These are phyloP conservation scores for Ecdyonurus torrentis DNA, from an alignment of 2,888 invertebrate genomes.

Conservation along the genomic window DNA sequence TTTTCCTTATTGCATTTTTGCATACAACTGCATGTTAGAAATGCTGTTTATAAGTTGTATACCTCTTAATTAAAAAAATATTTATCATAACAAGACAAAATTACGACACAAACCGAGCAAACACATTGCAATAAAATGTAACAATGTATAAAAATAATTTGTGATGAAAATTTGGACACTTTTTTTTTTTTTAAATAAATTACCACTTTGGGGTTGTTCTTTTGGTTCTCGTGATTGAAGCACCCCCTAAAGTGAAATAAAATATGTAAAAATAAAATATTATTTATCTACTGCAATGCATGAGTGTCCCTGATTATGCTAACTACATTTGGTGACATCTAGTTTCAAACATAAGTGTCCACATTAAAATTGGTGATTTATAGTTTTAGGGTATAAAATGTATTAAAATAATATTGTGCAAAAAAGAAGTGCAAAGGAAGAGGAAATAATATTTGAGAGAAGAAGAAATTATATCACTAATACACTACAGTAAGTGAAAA, in stretches of 20 bases:
- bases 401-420: not conserved
- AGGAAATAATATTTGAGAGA: not conserved
- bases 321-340: not conserved
- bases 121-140: too few relatives aligned
- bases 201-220: too few relatives aligned
- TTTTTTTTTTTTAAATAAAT: too few relatives aligned
- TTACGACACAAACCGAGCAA: too few relatives aligned
- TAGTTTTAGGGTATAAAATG: not conserved
- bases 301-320: not conserved
- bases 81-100: too few relatives aligned
- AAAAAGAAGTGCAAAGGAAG: not conserved
- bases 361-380: not conserved
- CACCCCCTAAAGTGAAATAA: not conserved
- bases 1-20: too few relatives aligned
- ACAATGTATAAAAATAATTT: too few relatives aligned
- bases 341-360: constrained; percentile 2
- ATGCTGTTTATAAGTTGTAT: too few relatives aligned
- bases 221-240: not conserved
- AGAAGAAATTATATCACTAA: not conserved
- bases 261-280: too few relatives aligned
- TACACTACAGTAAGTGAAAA: not conserved
- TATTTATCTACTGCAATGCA: not conserved
- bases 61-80: too few relatives aligned
- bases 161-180: too few relatives aligned
- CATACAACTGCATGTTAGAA: too few relatives aligned